Evolutionary conservation across 1,140 invertebrate species (phyloP).

Genomic region (Zaprionus africanus): DNA sequence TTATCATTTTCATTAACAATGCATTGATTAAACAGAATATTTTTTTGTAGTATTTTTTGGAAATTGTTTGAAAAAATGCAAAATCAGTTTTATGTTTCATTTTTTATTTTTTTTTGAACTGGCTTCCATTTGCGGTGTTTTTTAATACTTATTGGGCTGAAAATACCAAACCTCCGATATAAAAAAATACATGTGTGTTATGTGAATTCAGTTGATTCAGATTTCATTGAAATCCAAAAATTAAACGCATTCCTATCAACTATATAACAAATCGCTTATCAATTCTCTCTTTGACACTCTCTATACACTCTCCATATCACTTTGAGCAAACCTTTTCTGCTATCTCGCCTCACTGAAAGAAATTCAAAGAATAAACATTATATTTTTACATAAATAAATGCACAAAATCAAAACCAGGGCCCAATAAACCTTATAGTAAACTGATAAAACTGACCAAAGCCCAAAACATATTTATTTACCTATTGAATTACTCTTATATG

Average conservation of each 20-base stretch:
- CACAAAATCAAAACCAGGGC: slow-evolving; percentile 50
- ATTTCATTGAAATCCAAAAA: slow-evolving; percentile 15
- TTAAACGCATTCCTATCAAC: slow-evolving; percentile 19
- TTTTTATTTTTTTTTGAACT: slow-evolving; percentile 27
- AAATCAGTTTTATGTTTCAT: slow-evolving; percentile 14
- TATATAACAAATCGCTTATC: slow-evolving; percentile 45
- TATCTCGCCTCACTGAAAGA: slow-evolving; percentile 1
- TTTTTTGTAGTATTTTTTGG: slow-evolving; percentile 60
- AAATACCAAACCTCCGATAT: slow-evolving; percentile 20
- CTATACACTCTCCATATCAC: slow-evolving; percentile 6
- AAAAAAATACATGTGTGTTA: neutral
- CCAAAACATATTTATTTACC: slow-evolving; percentile 37
- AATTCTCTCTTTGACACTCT: slow-evolving; percentile 27
- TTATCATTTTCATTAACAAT: slow-evolving; percentile 24
- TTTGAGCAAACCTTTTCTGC: slow-evolving; percentile 21
- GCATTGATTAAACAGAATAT: slow-evolving; percentile 24
- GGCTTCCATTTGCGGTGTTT: slow-evolving; percentile 60
- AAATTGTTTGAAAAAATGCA: slow-evolving; percentile 19
- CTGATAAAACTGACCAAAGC: slow-evolving; percentile 26
- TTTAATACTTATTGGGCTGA: slow-evolving; percentile 17
- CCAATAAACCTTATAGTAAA: slow-evolving; percentile 27
- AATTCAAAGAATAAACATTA: neutral
- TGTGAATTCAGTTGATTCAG: neutral
- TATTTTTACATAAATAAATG: slow-evolving; percentile 63
- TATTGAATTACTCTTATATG: slow-evolving; percentile 30